Base-by-base conservation (phyloP, 2,797 vertebrate species). In the Mareca penelope region DNA sequence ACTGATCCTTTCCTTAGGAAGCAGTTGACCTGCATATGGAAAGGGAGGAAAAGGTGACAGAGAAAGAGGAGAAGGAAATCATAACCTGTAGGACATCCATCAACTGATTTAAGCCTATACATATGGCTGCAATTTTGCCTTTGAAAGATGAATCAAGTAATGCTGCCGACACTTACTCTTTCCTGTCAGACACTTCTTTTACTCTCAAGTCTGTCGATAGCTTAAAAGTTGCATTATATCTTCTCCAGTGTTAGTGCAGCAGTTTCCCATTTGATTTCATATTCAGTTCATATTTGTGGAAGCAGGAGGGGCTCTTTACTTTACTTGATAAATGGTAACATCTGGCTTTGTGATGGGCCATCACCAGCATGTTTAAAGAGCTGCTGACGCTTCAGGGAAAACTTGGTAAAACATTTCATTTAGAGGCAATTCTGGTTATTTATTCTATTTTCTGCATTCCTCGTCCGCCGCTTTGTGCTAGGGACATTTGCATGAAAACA, bases 321-420 rank as follows among this genome's bases (percentile, higher is more conserved):
- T 95, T 88, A 76, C 86, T 96, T 95, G 96, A 96, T 96, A 96
- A 96, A 96, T 89, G 69, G 88, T 72, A 96, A 96, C 96, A 96
- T 97, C 96, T 97, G 96, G 95, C 79, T 97, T 95, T 94, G 92
- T 93, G 95, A 96, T 95, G 88, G 95, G 90, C 90, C 84, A 93
- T 95, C 96, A 96, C 94, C 81, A 95, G 94, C 81, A 92, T 92
- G 92, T 95, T 94, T 96, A 96, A 90, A 95, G 91, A 92, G 88
- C 86, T 94, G 77, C 91, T 96, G 93, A 96, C 1, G 60, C 95
- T 97, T 96, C 76, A 84, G 94, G 93, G 91, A 96, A 95, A 96
- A 91, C 81, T 94, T 95, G 78, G 88, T 94, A 90, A 96, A 96
- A 93, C 83, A 93, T 93, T 96, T 91, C 68, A 95, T 95, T 95